phyloP scores from a whole-genome alignment of 2,888 invertebrate genomes.

The Sarcophaga caerulescens region DNA sequence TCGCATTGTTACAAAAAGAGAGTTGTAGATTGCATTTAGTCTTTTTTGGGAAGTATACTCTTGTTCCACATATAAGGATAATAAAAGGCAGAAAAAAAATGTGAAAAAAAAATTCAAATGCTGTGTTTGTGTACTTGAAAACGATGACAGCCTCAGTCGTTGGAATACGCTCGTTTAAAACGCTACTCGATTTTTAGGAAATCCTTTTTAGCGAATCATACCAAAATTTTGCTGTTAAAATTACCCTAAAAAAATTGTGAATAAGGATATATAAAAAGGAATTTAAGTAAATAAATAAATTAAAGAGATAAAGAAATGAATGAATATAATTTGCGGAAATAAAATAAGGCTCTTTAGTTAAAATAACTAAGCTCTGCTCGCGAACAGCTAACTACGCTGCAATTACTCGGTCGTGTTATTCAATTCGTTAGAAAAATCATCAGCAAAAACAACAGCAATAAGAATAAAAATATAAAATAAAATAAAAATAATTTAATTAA shows the following conservation, averaged over 20 bases:
- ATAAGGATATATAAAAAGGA: background rate
- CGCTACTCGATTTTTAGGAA: constrained; percentile 70
- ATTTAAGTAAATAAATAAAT: constrained; percentile 23
- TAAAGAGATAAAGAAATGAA: constrained; percentile 15
- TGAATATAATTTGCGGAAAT: background rate
- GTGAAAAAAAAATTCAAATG: constrained; percentile 13
- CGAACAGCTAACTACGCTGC: background rate
- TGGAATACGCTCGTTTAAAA: constrained; percentile 78
- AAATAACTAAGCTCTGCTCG: background rate
- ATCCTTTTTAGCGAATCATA: constrained; percentile 40
- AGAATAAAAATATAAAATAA: background rate
- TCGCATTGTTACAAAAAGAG: background rate
- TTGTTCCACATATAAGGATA: background rate
- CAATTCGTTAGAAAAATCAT: background rate
- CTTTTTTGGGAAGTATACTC: background rate
- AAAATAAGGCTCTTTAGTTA: background rate
- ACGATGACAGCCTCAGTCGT: constrained; percentile 75
- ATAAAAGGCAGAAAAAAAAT: constrained; percentile 1
- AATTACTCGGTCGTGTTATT: constrained; percentile 31
- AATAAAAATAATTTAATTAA: background rate
- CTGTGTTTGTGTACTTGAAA: constrained; percentile 60
- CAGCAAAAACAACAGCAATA: background rate
- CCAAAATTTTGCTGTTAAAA: background rate
- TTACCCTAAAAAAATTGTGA: background rate
- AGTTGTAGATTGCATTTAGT: background rate